A percentile compares a stretch with the other conserved stretches of the same genome.
These are phyloP conservation scores for Ophion costatus DNA, from an alignment of 2,888 invertebrate genomes.

Conservation along the genomic window DNA sequence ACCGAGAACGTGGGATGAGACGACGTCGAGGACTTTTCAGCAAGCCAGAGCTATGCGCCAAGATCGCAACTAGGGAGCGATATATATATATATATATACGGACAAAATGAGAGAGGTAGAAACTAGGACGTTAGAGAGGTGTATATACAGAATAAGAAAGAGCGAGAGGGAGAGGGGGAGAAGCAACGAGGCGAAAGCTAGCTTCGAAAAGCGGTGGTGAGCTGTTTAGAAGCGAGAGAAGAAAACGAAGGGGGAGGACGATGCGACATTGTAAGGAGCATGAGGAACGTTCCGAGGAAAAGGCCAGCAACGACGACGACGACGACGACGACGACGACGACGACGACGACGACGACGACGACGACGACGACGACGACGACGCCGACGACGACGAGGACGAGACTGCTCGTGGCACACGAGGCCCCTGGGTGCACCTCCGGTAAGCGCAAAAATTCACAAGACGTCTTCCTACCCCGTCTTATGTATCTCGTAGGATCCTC, in stretches of 20 bases:
- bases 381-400: slow-evolving; percentile 36
- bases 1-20: slow-evolving; percentile 15
- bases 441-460: slow-evolving; percentile 61
- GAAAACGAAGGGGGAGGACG: slow-evolving; percentile 30
- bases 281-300: slow-evolving; percentile 29
- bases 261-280: slow-evolving; percentile 35
- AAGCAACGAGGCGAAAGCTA: slow-evolving; percentile 31
- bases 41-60: slow-evolving; percentile 15
- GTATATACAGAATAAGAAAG: no score
- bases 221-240: slow-evolving; percentile 25
- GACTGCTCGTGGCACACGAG: slow-evolving; percentile 52
- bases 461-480: slow-evolving; percentile 1
- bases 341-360: slow-evolving; percentile 31
- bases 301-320: slow-evolving; percentile 20
- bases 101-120: neutral
- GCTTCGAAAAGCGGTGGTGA: slow-evolving; percentile 37
- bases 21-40: slow-evolving; percentile 46
- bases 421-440: slow-evolving; percentile 58
- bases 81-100: neutral
- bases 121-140: no score
- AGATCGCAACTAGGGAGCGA: slow-evolving; percentile 13
- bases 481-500: slow-evolving; percentile 14
- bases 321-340: slow-evolving; percentile 36
- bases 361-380: slow-evolving; percentile 37
- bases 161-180: neutral